phyloP scores from a whole-genome alignment of 2,888 invertebrate species.

The Synergus japonicus region DNA sequence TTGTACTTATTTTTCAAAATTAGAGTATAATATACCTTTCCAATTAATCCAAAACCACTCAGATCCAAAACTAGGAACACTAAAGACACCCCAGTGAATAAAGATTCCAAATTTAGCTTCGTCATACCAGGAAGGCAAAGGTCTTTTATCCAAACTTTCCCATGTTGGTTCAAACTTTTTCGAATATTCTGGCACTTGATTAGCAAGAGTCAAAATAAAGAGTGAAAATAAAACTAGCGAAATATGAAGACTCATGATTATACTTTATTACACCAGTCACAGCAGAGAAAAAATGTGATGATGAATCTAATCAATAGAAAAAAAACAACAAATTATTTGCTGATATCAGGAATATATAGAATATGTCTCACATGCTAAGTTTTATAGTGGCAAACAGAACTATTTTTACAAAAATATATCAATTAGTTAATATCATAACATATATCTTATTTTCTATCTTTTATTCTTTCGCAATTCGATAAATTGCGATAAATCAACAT shows the following conservation, averaged over 20 bases:
- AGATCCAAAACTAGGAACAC: conserved; percentile 90
- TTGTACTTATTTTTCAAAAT: not conserved
- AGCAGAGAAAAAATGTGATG: not conserved
- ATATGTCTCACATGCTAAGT: not conserved
- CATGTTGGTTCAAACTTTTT: conserved; percentile 84
- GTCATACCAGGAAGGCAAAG: conserved; percentile 93
- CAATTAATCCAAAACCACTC: conserved; percentile 97
- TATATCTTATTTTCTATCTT: not conserved
- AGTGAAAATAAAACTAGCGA: conserved; percentile 3
- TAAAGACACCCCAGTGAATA: conserved; percentile 95
- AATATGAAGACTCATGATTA: not conserved
- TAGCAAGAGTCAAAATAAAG: not conserved
- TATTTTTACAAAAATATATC: not conserved
- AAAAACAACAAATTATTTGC: not conserved
- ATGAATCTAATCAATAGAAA: not conserved
- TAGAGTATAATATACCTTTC: conserved; percentile 80
- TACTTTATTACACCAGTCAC: not conserved
- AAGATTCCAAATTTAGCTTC: conserved; percentile 94
- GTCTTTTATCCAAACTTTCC: conserved; percentile 90
- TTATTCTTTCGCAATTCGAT: not conserved
- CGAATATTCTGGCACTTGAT: not conserved
- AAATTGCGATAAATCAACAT: too few relatives aligned
- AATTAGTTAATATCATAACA: too few relatives aligned
- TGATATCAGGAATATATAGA: not conserved
- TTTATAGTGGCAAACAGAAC: not conserved